Evolutionary conservation across 2,797 vertebrate species (phyloP).

Genomic region (Artibeus jamaicensis): DNA sequence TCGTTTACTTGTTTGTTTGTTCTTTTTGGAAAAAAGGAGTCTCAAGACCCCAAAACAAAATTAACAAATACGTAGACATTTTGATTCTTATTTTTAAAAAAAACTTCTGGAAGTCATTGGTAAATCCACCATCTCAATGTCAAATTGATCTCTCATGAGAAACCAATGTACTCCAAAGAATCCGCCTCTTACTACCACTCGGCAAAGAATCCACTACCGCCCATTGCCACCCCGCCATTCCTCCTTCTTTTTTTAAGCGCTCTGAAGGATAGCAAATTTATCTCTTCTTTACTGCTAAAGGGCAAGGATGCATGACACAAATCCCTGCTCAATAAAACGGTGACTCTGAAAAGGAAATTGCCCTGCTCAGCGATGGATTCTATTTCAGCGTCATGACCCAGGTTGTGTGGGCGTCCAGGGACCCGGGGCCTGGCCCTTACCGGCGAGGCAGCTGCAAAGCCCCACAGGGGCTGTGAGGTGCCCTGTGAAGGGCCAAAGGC

Average conservation of each 20-base stretch:
- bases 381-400: conserved; percentile 13
- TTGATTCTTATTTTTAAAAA: background rate
- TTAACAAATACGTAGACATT: background rate
- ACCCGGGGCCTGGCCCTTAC: background rate
- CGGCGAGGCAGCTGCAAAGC: conserved; percentile 53
- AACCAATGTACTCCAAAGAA: background rate
- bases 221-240: background rate
- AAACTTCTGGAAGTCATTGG: background rate
- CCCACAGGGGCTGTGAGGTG: background rate
- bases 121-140: background rate
- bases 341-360: conserved; percentile 72
- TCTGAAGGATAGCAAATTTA: conserved; percentile 27
- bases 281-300: conserved; percentile 41
- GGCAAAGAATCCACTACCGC: background rate
- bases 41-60: conserved; percentile 19
- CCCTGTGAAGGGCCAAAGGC: background rate
- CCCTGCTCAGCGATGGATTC: conserved; percentile 54
- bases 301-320: conserved; percentile 23
- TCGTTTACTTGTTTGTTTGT: background rate
- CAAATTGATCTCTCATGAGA: background rate
- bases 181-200: background rate
- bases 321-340: conserved; percentile 57
- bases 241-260: background rate
- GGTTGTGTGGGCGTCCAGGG: conserved; percentile 37
- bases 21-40: background rate